These are phyloP conservation scores for Heteronetta atricapilla DNA, from an alignment of 2,113 vertebrate genomes.

Conservation along the genomic window DNA sequence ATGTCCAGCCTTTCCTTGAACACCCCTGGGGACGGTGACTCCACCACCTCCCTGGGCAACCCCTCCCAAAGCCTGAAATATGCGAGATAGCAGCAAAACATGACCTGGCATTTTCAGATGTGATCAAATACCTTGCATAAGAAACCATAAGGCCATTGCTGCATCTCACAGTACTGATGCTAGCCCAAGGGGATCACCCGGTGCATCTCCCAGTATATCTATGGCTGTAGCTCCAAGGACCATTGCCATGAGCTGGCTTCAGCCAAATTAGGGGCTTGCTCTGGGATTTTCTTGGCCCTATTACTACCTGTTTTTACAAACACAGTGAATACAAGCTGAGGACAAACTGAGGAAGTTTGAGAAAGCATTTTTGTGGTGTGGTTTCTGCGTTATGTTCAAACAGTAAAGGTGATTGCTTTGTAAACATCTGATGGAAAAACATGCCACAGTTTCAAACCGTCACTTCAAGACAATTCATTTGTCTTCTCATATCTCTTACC, in stretches of 20 bases:
- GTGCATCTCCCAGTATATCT: background rate
- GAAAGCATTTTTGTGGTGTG: background rate
- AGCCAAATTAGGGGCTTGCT: background rate
- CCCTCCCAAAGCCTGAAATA: background rate
- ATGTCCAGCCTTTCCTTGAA: no score
- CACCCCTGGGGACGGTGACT: no score
- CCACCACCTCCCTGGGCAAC: no score
- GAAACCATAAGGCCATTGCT: background rate
- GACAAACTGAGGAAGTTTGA: background rate
- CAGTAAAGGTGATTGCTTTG: background rate
- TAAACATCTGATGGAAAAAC: background rate
- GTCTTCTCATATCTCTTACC: background rate
- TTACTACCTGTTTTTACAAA: background rate
- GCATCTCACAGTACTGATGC: background rate
- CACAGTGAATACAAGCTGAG: background rate
- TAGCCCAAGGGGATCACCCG: background rate
- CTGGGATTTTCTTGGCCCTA: background rate
- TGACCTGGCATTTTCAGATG: background rate
- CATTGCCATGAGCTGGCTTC: background rate
- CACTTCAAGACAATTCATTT: background rate
- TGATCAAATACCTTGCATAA: background rate
- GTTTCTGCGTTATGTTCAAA: background rate
- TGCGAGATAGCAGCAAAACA: background rate
- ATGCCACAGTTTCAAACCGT: fast-evolving
- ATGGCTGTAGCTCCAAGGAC: background rate